A percentile compares a stretch with the other conserved stretches of the same genome.
These are phyloP conservation scores for Palythoa caribaeorum DNA, from an alignment of 92 coral and sea anemone genomes.

Conservation along the genomic window DNA sequence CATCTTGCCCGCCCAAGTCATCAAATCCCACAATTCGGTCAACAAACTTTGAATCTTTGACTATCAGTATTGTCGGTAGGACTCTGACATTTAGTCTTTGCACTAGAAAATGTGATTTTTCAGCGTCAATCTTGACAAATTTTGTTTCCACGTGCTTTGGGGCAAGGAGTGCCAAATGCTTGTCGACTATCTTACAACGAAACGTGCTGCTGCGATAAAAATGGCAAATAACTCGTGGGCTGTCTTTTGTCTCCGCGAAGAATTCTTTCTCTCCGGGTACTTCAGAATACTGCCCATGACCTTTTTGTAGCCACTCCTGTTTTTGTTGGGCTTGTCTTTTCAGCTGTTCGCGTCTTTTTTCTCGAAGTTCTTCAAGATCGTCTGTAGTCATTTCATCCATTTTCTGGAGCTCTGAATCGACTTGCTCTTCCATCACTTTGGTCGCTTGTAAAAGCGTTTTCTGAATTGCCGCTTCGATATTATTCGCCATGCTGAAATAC, in stretches of 20 bases:
- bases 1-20: constrained; percentile 97
- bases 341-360: constrained; percentile 90
- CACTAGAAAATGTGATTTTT: constrained; percentile 84
- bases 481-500: constrained; percentile 50
- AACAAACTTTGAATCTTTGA: constrained; percentile 92
- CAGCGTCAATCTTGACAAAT: constrained; percentile 91
- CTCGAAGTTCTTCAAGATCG: constrained; percentile 94
- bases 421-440: constrained; percentile 89
- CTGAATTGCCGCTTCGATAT: constrained; percentile 80
- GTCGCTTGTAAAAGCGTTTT: constrained; percentile 91
- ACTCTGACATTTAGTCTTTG: constrained; percentile 85
- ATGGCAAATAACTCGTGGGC: constrained; percentile 92
- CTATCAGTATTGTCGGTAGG: constrained; percentile 83
- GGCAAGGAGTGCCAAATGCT: constrained; percentile 91
- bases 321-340: constrained; percentile 88
- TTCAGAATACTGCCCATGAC: constrained; percentile 94
- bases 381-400: constrained; percentile 91
- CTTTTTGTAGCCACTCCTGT: constrained; percentile 93
- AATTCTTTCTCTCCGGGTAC: constrained; percentile 93
- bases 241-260: constrained; percentile 91
- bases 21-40: constrained; percentile 98
- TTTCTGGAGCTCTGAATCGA: constrained; percentile 92
- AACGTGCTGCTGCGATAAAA: constrained; percentile 92
- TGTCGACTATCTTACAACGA: constrained; percentile 97
- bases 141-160: constrained; percentile 97